Base-by-base conservation (phyloP, 2,888 invertebrate species). In the Drosophila eohydei region DNA sequence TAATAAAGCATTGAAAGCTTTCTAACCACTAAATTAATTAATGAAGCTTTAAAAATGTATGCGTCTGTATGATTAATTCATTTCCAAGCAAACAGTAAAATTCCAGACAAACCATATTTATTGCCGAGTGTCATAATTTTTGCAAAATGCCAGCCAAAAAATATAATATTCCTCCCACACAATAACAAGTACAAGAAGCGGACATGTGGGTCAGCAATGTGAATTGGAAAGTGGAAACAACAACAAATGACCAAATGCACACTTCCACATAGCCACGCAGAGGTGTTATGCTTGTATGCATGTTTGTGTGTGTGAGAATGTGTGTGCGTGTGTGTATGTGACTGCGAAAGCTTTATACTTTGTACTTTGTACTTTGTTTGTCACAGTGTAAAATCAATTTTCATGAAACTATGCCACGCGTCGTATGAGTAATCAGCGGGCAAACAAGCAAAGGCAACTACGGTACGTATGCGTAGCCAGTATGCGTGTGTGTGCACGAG, bases 331-430 rank as follows among this genome's bases (percentile, higher is more conserved):
- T 55, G 56, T 48, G 28, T 48, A 48, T 55, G 56, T 48, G 51
- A 48, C 44, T 63, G 51, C 30, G 16, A 16, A 30, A 3, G 11
- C 48, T 48, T 30, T 28, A 14, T 9, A n/a, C 4, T 70, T 30
- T 28, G 21, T 9, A n/a, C 4, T 70, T 57, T 57, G 52, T 66
- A 75, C 69, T 78, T 75, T 74, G 76, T 74, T 75, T 80, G 73
- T 54, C 74, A 72, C 74, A 78, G 72, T 87, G 89, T 87, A 87
- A 85, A 85, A 85, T 89, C 89, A 85, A 85, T 85, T 85, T 89
- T 81, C 85, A 87, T 89, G 80, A 87, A 89, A 87, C 51, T 78
- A 66, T 74, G 61, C 73, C 82, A 78, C 76, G 72, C 75, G 74
- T 74, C 80, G 82, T 87, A 84, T 89, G 80, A 87, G 89, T 89